phyloP scores from a whole-genome alignment of 2,797 vertebrate species.

The Dicrostonyx torquatus region DNA sequence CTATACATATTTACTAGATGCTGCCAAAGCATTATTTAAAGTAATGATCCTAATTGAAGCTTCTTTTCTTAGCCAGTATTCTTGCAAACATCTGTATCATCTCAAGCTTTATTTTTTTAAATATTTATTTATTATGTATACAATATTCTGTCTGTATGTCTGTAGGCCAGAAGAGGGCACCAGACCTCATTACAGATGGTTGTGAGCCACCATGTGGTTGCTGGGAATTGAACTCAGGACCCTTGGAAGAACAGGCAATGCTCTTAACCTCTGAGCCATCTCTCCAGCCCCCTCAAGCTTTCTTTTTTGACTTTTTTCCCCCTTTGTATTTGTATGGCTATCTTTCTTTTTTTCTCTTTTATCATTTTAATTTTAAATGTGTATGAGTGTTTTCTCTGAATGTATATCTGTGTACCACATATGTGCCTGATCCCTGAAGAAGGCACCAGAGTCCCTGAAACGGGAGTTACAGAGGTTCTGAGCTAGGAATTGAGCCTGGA shows the following conservation, averaged over 20 bases:
- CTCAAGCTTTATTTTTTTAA: conserved; percentile 2
- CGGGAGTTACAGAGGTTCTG: background rate
- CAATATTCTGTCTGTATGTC: too few species aligned
- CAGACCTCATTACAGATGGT: too few species aligned
- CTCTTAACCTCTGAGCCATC: too few species aligned
- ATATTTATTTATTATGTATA: too few species aligned
- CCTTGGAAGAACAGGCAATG: too few species aligned
- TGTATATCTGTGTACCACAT: background rate
- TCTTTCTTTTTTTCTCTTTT: background rate
- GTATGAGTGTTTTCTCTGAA: background rate
- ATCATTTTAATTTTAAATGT: background rate
- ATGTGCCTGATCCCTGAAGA: background rate
- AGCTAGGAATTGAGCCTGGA: background rate
- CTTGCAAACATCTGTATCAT: background rate
- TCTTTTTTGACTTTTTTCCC: background rate
- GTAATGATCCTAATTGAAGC: background rate
- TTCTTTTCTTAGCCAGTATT: background rate
- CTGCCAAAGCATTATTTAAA: background rate
- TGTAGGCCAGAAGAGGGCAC: too few species aligned
- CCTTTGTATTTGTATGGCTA: background rate
- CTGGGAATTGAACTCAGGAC: too few species aligned
- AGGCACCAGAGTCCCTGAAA: too few species aligned
- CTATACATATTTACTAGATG: background rate
- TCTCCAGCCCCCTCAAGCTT: too few species aligned
- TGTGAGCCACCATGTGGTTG: too few species aligned